These are phyloP conservation scores for Momotus momota DNA, from an alignment of 2,797 vertebrate genomes.

Conservation along the genomic window DNA sequence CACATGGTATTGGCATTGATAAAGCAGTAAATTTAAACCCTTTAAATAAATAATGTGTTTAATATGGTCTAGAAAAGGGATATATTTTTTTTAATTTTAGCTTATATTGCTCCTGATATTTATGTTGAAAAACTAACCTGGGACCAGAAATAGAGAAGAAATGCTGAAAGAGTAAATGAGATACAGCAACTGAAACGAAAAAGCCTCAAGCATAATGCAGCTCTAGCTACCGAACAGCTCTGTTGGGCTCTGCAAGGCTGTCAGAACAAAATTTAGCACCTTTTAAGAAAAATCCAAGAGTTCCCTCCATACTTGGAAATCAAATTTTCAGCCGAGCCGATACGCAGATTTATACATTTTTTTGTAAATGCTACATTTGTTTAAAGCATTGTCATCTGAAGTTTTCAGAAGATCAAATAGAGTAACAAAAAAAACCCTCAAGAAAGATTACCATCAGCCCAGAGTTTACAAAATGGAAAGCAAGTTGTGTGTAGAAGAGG, in stretches of 20 bases:
- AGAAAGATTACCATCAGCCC: not conserved
- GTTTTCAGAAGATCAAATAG: not conserved
- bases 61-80: not conserved
- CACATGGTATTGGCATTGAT: not conserved
- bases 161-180: not conserved
- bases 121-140: not conserved
- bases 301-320: not conserved
- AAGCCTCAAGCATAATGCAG: not conserved
- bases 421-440: not conserved
- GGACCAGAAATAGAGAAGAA: not conserved
- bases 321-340: not conserved
- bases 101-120: not conserved
- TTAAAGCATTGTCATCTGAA: not conserved
- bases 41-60: not conserved
- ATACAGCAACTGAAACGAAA: not conserved
- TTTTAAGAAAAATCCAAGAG: not conserved
- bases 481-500: fast-evolving
- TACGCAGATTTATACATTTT: not conserved
- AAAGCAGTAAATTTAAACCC: not conserved
- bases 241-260: not conserved
- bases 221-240: not conserved
- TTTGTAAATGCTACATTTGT: not conserved
- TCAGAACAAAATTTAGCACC: not conserved
- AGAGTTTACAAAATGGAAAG: not conserved
- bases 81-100: not conserved